These are phyloP conservation scores for Aplocera efformata DNA, from an alignment of 2,888 invertebrate genomes.

Conservation along the genomic window DNA sequence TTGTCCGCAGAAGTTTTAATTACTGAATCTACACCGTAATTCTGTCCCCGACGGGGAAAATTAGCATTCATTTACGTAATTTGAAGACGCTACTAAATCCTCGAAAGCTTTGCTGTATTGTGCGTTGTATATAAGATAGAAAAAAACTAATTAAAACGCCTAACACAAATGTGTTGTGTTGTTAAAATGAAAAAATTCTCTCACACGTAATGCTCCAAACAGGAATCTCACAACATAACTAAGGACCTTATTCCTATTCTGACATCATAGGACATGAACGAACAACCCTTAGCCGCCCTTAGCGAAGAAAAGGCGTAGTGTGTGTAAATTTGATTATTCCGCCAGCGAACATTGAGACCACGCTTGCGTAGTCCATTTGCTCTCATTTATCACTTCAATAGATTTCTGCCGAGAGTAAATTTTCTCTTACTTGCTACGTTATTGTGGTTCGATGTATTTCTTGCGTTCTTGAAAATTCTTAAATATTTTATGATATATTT, in stretches of 20 bases:
- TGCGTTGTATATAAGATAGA: too few relatives aligned
- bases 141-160: too few relatives aligned
- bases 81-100: conserved; percentile 25
- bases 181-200: too few relatives aligned
- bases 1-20: conserved; percentile 12
- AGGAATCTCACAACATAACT: too few relatives aligned
- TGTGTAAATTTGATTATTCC: conserved; percentile 48
- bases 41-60: conserved; percentile 28
- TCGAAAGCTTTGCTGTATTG: conserved; percentile 14
- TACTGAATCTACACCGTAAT: conserved; percentile 8
- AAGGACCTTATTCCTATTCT: too few relatives aligned
- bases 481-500: too few relatives aligned
- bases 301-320: conserved; percentile 32
- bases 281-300: conserved; percentile 8
- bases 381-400: conserved; percentile 19
- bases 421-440: conserved; percentile 26
- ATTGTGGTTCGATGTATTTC: too few relatives aligned
- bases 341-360: conserved; percentile 33
- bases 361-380: conserved; percentile 33
- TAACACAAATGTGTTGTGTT: too few relatives aligned
- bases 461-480: too few relatives aligned
- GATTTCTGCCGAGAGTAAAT: conserved; percentile 2
- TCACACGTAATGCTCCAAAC: too few relatives aligned
- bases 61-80: conserved; percentile 32
- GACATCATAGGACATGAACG: too few relatives aligned